Evolutionary conservation across 92 coral and sea anemone species (phyloP).

Genomic region (Heliopora coerulea): DNA sequence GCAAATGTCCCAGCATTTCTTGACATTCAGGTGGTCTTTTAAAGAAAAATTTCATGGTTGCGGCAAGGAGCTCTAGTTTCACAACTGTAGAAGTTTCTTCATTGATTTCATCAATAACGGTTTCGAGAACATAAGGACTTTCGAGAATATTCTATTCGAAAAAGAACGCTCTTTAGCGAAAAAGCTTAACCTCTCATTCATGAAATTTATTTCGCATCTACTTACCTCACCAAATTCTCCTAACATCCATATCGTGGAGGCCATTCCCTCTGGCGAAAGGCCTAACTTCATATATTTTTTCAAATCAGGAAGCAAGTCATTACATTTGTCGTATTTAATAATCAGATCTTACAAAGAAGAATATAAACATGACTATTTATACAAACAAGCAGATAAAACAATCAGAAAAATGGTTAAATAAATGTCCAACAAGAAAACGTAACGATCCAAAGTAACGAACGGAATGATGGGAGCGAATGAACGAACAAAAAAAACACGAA

Average conservation of each 20-base stretch:
- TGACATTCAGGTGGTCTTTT: conserved; percentile 99
- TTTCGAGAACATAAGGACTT: conserved; percentile 88
- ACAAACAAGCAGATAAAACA: too few species aligned
- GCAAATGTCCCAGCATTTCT: conserved; percentile 74
- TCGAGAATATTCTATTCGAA: conserved; percentile 67
- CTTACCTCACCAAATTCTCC: conserved; percentile 97
- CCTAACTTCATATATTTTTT: conserved; percentile 73
- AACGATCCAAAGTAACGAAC: too few species aligned
- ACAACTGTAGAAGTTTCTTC: conserved; percentile 81
- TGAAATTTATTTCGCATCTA: too few species aligned
- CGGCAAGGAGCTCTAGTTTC: conserved; percentile 82
- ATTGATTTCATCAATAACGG: conserved; percentile 66
- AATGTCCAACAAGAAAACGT: too few species aligned
- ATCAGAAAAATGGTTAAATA: too few species aligned
- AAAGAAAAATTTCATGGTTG: conserved; percentile 85
- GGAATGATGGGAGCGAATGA: too few species aligned
- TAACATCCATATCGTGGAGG: conserved; percentile 87
- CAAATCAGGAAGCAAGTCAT: conserved; percentile 80
- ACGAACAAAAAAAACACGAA: too few species aligned
- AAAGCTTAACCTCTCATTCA: too few species aligned
- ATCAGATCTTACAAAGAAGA: conserved; percentile 59
- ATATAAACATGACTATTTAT: neutral
- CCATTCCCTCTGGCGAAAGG: conserved; percentile 75
- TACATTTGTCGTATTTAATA: conserved; percentile 74
- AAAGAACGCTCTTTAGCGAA: neutral